Evolutionary conservation across 2,113 vertebrate genomes (phyloP).

Genomic region (Silurus glanis): DNA sequence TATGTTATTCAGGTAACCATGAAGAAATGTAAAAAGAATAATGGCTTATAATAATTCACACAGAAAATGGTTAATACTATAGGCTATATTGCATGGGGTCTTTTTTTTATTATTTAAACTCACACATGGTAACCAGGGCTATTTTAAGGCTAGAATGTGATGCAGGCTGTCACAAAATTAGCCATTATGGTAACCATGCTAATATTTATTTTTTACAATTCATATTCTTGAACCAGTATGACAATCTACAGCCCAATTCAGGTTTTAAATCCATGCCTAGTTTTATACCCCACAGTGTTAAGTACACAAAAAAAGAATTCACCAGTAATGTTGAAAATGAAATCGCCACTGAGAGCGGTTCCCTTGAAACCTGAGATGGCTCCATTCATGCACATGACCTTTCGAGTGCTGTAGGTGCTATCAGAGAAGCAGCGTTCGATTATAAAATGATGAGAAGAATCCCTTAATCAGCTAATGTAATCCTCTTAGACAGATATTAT

Average conservation of each 20-base stretch:
- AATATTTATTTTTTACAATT: neutral
- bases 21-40: neutral
- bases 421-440: neutral
- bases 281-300: neutral
- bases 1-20: neutral
- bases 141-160: neutral
- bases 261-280: neutral
- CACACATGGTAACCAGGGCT: neutral
- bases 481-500: slow-evolving; percentile 1
- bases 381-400: slow-evolving; percentile 6
- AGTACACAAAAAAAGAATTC: neutral
- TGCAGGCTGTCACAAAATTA: neutral
- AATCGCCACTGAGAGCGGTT: neutral
- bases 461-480: neutral
- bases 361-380: neutral
- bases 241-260: neutral
- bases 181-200: neutral
- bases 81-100: neutral
- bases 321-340: neutral
- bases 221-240: neutral
- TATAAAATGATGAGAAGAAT: neutral
- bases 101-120: neutral
- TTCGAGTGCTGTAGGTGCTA: slow-evolving; percentile 1
- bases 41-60: neutral
- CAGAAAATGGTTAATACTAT: neutral